A percentile compares a stretch with the other conserved stretches of the same genome.
Conservation (phyloP, 2,797 vertebrate genomes). For the Heliangelus exortis region DNA sequence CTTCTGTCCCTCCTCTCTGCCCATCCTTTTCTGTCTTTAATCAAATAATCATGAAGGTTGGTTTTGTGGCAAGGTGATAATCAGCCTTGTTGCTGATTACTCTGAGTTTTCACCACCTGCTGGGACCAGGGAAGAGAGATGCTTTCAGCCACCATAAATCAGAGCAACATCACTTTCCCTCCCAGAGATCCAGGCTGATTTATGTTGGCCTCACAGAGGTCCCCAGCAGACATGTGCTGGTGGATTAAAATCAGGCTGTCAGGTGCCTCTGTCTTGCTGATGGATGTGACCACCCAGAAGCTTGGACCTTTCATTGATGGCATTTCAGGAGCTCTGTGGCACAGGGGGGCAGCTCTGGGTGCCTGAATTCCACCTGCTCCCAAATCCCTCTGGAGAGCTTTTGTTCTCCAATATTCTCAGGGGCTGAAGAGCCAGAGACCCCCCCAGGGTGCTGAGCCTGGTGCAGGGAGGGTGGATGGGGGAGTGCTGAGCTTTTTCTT, state of each 20-base stretch:
- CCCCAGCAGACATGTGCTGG: not conserved
- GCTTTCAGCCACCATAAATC: not conserved
- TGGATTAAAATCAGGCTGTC: not conserved
- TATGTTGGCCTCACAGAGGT: not conserved
- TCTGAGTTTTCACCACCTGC: not conserved
- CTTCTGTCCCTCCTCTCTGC: not conserved
- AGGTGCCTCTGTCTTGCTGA: not conserved
- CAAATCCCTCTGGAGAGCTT: fast-evolving
- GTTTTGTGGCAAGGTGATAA: not conserved
- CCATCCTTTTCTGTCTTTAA: not conserved
- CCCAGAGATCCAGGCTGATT: not conserved
- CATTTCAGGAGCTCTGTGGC: not conserved
- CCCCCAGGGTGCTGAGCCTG: not conserved
- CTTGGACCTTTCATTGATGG: not conserved
- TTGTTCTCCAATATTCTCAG: not conserved
- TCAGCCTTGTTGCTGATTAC: not conserved
- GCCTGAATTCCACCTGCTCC: not conserved
- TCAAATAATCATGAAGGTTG: not conserved
- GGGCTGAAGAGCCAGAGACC: not conserved
- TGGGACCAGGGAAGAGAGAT: not conserved
- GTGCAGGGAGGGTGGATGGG: not conserved
- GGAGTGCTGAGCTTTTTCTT: not conserved
- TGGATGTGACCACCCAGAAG: not conserved
- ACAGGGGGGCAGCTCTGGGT: not conserved
- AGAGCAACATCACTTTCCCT: not conserved